Evolutionary conservation across 2,888 invertebrate genomes (phyloP).

Genomic region (Laspeyria flexula): DNA sequence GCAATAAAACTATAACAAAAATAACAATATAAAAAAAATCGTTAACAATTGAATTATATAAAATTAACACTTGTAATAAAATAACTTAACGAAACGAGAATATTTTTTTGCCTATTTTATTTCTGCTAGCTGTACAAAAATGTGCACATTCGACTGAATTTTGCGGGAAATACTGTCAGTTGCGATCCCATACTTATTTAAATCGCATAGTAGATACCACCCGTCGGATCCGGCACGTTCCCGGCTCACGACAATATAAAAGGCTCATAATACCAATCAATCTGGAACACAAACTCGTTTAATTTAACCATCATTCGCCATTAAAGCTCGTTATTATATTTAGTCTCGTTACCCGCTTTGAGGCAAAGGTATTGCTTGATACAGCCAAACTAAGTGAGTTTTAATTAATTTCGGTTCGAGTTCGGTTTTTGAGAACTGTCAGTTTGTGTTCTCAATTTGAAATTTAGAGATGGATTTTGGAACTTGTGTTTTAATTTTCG

Average conservation of each 20-base stretch:
- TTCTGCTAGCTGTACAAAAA: too few species aligned
- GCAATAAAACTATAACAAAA: too few species aligned
- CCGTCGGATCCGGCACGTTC: background rate
- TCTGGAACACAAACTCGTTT: slow-evolving; percentile 71
- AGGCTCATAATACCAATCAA: slow-evolving; percentile 69
- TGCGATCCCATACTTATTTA: too few species aligned
- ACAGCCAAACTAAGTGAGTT: slow-evolving; percentile 25
- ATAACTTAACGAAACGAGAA: too few species aligned
- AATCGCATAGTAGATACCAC: too few species aligned
- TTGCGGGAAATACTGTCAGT: too few species aligned
- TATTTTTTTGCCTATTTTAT: too few species aligned
- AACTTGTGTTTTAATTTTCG: background rate
- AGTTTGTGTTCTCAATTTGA: slow-evolving; percentile 7
- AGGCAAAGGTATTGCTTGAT: slow-evolving; percentile 20
- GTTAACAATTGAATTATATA: too few species aligned
- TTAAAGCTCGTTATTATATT: slow-evolving; percentile 73
- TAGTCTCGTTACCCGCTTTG: slow-evolving; percentile 46
- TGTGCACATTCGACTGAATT: too few species aligned
- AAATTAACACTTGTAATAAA: too few species aligned
- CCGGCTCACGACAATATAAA: slow-evolving; percentile 3
- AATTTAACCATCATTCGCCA: slow-evolving; percentile 72
- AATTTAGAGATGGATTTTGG: background rate
- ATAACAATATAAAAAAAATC: too few species aligned
- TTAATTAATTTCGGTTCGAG: slow-evolving; percentile 32
- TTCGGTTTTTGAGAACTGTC: slow-evolving; percentile 5